Percentiles rank a stretch among this genome's conserved stretches.
Conservation (phyloP, 2,113 vertebrate species). For the Microcebus tavaratra region DNA sequence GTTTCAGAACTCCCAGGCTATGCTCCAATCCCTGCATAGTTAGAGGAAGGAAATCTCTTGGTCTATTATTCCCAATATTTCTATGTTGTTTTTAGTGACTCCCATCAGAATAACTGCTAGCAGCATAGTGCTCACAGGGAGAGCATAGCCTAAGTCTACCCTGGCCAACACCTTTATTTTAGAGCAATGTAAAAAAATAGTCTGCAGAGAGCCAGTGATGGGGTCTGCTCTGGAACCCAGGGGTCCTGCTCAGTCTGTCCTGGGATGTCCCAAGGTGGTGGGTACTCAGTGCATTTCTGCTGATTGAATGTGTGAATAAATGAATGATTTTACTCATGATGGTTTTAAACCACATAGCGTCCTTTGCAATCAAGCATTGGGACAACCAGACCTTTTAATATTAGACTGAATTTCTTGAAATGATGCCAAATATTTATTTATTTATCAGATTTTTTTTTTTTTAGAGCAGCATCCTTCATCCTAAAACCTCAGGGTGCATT, state of each 20-base stretch:
- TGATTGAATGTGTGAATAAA: neutral
- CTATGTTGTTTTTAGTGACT: neutral
- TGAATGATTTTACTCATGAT: neutral
- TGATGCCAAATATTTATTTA: constrained; percentile 61
- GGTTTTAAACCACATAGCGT: neutral
- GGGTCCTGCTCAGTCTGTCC: neutral
- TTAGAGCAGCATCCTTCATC: constrained; percentile 63
- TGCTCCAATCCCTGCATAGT: neutral
- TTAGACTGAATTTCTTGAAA: constrained; percentile 47
- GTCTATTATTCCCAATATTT: neutral
- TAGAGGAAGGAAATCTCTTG: neutral
- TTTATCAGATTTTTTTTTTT: constrained; percentile 67
- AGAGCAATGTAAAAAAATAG: neutral
- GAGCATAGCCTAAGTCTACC: neutral
- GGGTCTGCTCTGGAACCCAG: neutral
- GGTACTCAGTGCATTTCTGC: neutral
- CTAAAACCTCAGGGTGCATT: constrained; percentile 75
- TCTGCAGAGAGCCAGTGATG: neutral
- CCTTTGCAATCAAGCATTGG: neutral
- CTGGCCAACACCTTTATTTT: neutral
- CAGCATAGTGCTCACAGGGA: neutral
- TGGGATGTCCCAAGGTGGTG: too few relatives aligned
- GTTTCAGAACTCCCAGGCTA: neutral
- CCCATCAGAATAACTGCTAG: neutral
- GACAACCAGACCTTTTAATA: constrained; percentile 19